Conservation (phyloP, 2,888 invertebrate species). For the Fragum whitleyi region DNA sequence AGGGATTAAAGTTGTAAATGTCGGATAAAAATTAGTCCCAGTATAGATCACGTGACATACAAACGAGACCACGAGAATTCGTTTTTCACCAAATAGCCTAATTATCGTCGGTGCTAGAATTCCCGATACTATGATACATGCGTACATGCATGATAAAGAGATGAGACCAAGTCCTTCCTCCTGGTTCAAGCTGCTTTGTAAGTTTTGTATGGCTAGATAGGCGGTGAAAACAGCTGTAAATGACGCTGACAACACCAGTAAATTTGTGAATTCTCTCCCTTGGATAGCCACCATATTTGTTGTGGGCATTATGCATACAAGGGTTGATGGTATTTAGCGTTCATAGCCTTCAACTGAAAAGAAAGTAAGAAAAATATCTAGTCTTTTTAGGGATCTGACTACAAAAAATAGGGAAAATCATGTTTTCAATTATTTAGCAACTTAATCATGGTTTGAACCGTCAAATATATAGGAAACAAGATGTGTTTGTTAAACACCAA, state of each 20-base stretch:
- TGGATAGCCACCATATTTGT: background rate
- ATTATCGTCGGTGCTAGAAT: conserved; percentile 79
- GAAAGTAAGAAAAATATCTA: no score
- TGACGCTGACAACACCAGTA: conserved; percentile 70
- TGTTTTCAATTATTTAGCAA: no score
- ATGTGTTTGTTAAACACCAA: no score
- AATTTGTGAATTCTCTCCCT: conserved; percentile 40
- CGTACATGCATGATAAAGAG: conserved; percentile 79
- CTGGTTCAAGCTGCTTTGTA: conserved; percentile 80
- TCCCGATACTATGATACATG: conserved; percentile 79
- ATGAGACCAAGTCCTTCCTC: conserved; percentile 76
- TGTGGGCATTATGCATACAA: no score
- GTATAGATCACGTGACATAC: conserved; percentile 77
- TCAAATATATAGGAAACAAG: no score
- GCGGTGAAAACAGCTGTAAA: conserved; percentile 80
- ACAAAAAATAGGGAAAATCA: no score
- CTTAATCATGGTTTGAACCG: no score
- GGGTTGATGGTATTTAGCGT: no score
- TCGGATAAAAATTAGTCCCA: conserved; percentile 79
- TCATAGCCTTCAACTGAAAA: no score
- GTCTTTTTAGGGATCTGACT: no score
- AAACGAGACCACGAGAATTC: conserved; percentile 75
- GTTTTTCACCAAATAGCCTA: conserved; percentile 75
- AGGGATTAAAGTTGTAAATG: conserved; percentile 75
- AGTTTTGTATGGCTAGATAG: conserved; percentile 80